A percentile compares a stretch with the other conserved stretches of the same genome.
Conservation (phyloP, 2,797 vertebrate species). For the Phrynocephalus guinanensis region DNA sequence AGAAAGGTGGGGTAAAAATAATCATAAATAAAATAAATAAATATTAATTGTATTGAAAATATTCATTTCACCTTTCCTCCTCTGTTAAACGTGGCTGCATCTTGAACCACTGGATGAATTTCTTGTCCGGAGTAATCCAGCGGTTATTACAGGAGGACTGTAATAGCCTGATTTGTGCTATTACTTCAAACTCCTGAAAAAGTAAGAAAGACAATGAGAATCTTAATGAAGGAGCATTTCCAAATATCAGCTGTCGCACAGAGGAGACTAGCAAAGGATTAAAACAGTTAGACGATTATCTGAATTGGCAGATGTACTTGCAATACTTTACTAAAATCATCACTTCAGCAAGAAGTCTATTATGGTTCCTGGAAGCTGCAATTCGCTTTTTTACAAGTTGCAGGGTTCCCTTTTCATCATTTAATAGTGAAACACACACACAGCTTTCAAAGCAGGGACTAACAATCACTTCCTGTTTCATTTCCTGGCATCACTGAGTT, state of each 20-base stretch:
- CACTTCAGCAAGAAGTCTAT: no score
- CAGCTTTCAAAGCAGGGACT: not conserved
- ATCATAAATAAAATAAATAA: no score
- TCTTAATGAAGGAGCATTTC: constrained; percentile 41
- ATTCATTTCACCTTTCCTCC: constrained; percentile 92
- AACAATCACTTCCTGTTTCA: not conserved
- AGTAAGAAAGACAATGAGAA: constrained; percentile 34
- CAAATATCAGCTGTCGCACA: not conserved
- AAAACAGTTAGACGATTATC: not conserved
- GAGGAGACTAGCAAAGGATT: constrained; percentile 1
- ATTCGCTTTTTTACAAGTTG: no score
- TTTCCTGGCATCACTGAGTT: no score
- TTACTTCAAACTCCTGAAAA: constrained; percentile 93
- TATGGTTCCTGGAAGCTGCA: no score
- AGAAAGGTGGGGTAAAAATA: no score
- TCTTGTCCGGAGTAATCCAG: constrained; percentile 83
- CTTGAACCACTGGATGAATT: constrained; percentile 91
- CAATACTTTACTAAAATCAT: not conserved
- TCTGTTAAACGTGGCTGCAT: constrained; percentile 86
- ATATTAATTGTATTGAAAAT: constrained; percentile 8
- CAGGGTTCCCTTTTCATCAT: no score
- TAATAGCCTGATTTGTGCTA: constrained; percentile 94
- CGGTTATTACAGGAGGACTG: constrained; percentile 97
- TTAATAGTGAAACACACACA: not conserved
- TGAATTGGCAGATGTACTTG: constrained; percentile 18